Evolutionary conservation across 2,888 invertebrate species (phyloP).

Genomic region (Leucoptera coffeella): DNA sequence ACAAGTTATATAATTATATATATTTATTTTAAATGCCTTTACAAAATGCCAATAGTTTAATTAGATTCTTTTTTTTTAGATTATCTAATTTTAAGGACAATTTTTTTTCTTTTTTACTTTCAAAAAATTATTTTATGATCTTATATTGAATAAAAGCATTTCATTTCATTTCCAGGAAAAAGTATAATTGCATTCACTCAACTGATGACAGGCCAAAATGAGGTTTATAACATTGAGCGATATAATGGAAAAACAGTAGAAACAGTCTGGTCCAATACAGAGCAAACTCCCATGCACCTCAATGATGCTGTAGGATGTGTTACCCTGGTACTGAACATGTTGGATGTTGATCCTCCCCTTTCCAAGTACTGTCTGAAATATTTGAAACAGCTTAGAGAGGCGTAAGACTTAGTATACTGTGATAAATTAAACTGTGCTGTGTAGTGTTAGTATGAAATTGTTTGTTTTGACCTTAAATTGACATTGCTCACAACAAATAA

Average conservation of each 20-base stretch:
- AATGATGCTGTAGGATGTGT: conserved; percentile 26
- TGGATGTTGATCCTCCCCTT: conserved; percentile 12
- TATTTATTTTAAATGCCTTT: no score
- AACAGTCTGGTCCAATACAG: conserved; percentile 12
- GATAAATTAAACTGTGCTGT: neutral
- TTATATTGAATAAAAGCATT: no score
- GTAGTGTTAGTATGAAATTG: no score
- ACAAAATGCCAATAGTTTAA: no score
- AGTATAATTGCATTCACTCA: conserved; percentile 21
- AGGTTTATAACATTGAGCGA: conserved; percentile 19
- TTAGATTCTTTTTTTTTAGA: no score
- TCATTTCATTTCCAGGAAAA: conserved; percentile 20
- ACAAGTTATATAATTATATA: no score
- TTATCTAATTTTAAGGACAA: no score
- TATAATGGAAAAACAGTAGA: conserved; percentile 10
- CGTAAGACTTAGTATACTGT: conserved; percentile 7
- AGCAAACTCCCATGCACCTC: conserved; percentile 13
- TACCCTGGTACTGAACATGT: conserved; percentile 14
- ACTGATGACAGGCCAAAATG: conserved; percentile 12
- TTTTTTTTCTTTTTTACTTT: no score
- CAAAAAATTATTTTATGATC: no score
- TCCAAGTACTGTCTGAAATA: conserved; percentile 13
- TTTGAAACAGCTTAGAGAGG: conserved; percentile 13
- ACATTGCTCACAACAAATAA: no score
- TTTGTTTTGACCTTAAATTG: no score